Evolutionary conservation across 2,888 invertebrate genomes (phyloP), one percentile per base, ranked within the genome.

Genomic region (Lepidocyrtinus sp.): DNA sequence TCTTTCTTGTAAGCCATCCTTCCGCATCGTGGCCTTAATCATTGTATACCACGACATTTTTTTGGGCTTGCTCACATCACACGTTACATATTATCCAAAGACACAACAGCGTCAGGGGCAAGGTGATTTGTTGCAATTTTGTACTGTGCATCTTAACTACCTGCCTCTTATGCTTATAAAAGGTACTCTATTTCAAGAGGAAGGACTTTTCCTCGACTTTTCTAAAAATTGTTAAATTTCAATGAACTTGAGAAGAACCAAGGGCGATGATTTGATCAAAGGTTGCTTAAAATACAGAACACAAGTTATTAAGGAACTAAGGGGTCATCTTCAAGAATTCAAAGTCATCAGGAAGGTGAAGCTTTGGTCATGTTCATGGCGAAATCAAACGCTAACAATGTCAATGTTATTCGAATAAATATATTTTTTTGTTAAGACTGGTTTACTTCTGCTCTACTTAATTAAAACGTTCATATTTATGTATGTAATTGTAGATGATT

Each of bases 71-170:
- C 22, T 67, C 45, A 62, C 59, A 59, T 59, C 19, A 19, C 22
- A 59, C 9, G 22, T 24, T 61, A 61, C 63, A 63, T 63, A n/a
- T n/a, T n/a, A n/a, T n/a, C n/a, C 2, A 61, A 21, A 5, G 17
- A 24, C 15, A 24, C 17, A 17, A 9, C n/a, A n/a, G 59, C 5
- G 2, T 22, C 7, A 46, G 68, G 19, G 67, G 59, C 45, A 75
- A 63, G 67, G 74, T 75, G 61, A 67, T 1, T n/a, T 69, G 55
- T 67, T 69, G 69, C 50, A 64, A 17, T 24, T 68, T 68, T 69
- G 50, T n/a, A 3, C 55, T 55, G 7, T n/a, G n/a, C n/a, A n/a
- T n/a, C n/a, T n/a, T n/a, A n/a, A 55, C n/a, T 55, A 59, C 59
- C 21, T 59, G n/a, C 12, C 2, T 59, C 21, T 5, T 36, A 36